Base-by-base conservation (phyloP, 2,888 invertebrate genomes). In the Polyommatus iphigenia region DNA sequence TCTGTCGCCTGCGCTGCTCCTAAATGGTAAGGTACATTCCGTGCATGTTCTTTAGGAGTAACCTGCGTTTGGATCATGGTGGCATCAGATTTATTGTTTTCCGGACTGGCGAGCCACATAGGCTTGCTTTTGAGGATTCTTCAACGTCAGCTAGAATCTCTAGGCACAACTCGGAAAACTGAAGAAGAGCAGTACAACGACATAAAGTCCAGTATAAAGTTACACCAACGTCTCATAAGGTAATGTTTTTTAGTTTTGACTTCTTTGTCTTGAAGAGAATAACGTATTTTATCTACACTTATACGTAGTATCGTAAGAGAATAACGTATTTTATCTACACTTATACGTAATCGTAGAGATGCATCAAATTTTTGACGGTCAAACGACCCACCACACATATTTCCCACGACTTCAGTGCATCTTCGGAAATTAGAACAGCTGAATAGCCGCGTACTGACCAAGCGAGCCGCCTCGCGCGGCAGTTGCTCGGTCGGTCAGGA, bases 31-130 rank as follows among this genome's bases (percentile, higher is more conserved):
- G 0, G 15, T 4, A 54, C 54, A 18, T 18, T 1, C 4, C 18
- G 0, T 54, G 46, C 46, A 46, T 13, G 32, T 62, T 76, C 79
- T 77, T 24, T 18, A 83, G 82, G 82, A 20, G 79, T 81, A 59
- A 79, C 81, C 18, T 81, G 81, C 78, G 82, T 83, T 0, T 83
- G 82, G 82, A 80, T 83, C 59, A 83, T 82, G 81, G 50, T 83
- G 24, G 81, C 89, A 78, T 90, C 93, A 2, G 93, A 94, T 82
- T 86, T 94, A 71, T 82, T 93, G 57, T 91, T 94, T 82, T 89
- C 92, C 2, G 90, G 89, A 1, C 90, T 94, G 89, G 91, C 93
- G 1, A 93, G 92, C 82, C 93, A 94, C 83, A 92, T 94, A 75
- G 86, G 88, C 67, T 82, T 93, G 71, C 81, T 94, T 77, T 82